Conservation (phyloP, 2,888 invertebrate species). For the Heliconius sara region DNA sequence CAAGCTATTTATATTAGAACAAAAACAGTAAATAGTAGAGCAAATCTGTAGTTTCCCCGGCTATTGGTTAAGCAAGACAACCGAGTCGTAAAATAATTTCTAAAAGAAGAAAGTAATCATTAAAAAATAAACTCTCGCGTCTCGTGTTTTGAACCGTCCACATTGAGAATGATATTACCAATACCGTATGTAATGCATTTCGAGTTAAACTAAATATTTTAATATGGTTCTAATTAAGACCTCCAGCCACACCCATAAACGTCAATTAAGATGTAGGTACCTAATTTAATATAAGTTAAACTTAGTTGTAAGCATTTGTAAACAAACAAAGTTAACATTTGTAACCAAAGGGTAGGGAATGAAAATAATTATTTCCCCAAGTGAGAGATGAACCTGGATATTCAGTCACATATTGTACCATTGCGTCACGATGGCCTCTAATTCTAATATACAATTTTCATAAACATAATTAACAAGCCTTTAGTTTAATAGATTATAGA, state of each 20-base stretch:
- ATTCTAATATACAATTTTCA: not conserved
- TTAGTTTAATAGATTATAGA: no score
- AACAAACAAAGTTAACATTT: no score
- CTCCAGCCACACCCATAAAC: no score
- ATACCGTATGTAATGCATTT: not conserved
- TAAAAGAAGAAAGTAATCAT: slow-evolving; percentile 19
- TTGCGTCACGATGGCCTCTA: not conserved
- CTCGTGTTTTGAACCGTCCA: not conserved
- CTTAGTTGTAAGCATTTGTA: no score
- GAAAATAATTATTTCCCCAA: not conserved
- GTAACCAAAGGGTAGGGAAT: not conserved
- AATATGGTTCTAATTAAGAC: not conserved
- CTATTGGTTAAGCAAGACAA: slow-evolving; percentile 11
- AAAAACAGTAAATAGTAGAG: slow-evolving; percentile 1
- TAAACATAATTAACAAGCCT: not conserved
- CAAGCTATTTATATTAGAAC: not conserved
- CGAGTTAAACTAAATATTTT: not conserved
- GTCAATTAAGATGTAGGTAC: no score
- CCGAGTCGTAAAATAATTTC: slow-evolving; percentile 28
- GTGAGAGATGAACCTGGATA: not conserved
- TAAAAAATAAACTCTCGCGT: slow-evolving; percentile 12
- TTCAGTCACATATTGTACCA: not conserved
- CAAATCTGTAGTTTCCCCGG: not conserved
- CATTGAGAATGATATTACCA: not conserved
- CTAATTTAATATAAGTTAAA: not conserved